phyloP scores from a whole-genome alignment of 92 coral and sea anemone genomes.

The Porites lobata region DNA sequence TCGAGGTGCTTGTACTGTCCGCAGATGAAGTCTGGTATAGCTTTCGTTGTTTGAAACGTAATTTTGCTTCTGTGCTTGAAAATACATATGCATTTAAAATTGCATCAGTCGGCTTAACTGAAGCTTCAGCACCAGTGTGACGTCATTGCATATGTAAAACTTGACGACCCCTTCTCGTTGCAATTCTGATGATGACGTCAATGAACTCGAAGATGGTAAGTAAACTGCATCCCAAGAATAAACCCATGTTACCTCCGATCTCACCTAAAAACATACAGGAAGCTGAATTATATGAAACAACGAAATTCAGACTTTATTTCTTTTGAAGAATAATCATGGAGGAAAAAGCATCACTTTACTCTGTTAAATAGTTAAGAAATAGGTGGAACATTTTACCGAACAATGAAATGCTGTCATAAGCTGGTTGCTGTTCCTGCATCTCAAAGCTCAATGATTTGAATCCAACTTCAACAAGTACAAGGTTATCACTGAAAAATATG shows the following conservation, averaged over 20 bases:
- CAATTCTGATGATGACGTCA: conserved; percentile 30
- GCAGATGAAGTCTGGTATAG: too few species aligned
- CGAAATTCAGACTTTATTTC: too few species aligned
- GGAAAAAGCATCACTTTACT: background rate
- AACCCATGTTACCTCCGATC: conserved; percentile 61
- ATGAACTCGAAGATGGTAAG: conserved; percentile 43
- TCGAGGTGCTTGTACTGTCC: too few species aligned
- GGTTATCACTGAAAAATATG: conserved; percentile 19
- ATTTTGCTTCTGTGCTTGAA: too few species aligned
- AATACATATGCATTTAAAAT: too few species aligned
- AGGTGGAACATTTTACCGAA: conserved; percentile 11
- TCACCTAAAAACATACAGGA: conserved; percentile 21
- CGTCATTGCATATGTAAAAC: background rate
- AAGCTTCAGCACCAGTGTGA: background rate
- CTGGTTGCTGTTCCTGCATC: conserved; percentile 25
- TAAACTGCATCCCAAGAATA: conserved; percentile 51
- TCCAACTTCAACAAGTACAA: conserved; percentile 36
- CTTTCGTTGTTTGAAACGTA: too few species aligned
- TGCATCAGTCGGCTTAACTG: too few species aligned
- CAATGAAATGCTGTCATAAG: conserved; percentile 22
- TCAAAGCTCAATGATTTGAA: conserved; percentile 40
- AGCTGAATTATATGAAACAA: too few species aligned
- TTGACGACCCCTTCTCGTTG: background rate
- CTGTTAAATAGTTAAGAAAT: background rate
- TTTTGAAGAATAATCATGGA: too few species aligned